phyloP scores from a whole-genome alignment of 2,888 invertebrate species.

The Anthrax anthrax region DNA sequence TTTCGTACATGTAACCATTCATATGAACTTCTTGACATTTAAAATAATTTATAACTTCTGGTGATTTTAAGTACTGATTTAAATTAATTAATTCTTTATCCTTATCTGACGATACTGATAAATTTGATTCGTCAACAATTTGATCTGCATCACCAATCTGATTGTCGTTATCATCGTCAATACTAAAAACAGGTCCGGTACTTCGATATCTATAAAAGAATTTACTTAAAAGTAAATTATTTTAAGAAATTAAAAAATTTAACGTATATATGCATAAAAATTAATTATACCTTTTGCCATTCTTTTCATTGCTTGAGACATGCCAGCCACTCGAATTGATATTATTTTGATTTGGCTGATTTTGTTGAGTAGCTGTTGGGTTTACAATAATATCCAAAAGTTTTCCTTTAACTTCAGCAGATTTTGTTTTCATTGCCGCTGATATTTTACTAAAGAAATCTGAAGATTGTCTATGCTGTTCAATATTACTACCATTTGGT shows the following conservation, averaged over 20 bases:
- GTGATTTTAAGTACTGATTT: constrained; percentile 64
- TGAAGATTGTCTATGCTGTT: constrained; percentile 32
- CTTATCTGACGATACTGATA: constrained; percentile 41
- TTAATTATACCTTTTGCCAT: constrained; percentile 49
- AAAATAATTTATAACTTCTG: constrained; percentile 73
- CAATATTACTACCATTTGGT: constrained; percentile 15
- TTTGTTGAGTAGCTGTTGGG: constrained; percentile 45
- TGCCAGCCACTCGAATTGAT: constrained; percentile 47
- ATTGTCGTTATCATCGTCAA: constrained; percentile 72
- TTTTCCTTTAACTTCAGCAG: constrained; percentile 83
- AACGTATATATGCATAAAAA: no score
- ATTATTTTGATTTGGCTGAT: constrained; percentile 13
- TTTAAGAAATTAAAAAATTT: no score
- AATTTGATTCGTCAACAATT: constrained; percentile 18
- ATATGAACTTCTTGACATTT: constrained; percentile 85
- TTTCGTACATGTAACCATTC: constrained; percentile 78
- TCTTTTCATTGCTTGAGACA: constrained; percentile 69
- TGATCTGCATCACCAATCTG: constrained; percentile 35
- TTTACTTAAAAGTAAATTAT: no score
- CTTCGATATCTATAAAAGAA: constrained; percentile 49
- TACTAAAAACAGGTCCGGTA: constrained; percentile 85
- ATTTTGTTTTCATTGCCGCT: constrained; percentile 77
- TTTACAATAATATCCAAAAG: constrained; percentile 88
- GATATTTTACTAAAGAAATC: constrained; percentile 74
- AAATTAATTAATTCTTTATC: constrained; percentile 67